These are phyloP conservation scores for Belonocnema kinseyi DNA, from an alignment of 1,140 invertebrate genomes.

Conservation along the genomic window DNA sequence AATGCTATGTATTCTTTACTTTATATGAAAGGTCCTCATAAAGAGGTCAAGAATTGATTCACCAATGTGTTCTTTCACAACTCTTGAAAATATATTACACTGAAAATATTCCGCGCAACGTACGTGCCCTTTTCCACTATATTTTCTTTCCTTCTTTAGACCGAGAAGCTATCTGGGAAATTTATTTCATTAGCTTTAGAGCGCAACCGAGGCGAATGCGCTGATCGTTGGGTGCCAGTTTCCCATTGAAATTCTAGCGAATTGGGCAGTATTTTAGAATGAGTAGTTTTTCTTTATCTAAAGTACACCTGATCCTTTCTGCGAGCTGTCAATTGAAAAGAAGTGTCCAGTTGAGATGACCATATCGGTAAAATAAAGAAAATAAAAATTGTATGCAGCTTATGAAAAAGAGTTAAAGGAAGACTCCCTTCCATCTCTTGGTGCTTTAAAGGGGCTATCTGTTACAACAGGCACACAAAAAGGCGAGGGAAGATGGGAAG, in stretches of 20 bases:
- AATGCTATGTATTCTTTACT: too few relatives aligned
- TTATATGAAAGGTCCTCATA: too few relatives aligned
- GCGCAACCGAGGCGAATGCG: background rate
- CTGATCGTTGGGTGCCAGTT: slow-evolving; percentile 7
- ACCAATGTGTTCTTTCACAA: too few relatives aligned
- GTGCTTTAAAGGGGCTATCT: slow-evolving; percentile 67
- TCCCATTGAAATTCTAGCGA: slow-evolving; percentile 7
- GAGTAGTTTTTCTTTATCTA: background rate
- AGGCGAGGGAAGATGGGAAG: slow-evolving; percentile 44
- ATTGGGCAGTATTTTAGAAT: background rate
- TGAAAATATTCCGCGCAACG: background rate
- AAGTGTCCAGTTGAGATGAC: background rate
- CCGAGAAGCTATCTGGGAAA: background rate
- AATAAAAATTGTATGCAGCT: slow-evolving; percentile 39
- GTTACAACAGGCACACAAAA: slow-evolving; percentile 65
- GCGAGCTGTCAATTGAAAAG: slow-evolving; percentile 4
- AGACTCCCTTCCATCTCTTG: slow-evolving; percentile 52
- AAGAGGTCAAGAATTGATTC: too few relatives aligned
- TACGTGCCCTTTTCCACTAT: background rate
- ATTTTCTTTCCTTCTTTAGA: background rate
- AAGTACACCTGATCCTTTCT: background rate
- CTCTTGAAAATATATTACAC: too few relatives aligned
- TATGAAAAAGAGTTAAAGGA: slow-evolving; percentile 61
- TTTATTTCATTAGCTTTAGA: slow-evolving; percentile 14
- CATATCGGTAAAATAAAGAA: background rate